phyloP scores from a whole-genome alignment of 2,888 invertebrate genomes.

The Cryptocephalus moraei region DNA sequence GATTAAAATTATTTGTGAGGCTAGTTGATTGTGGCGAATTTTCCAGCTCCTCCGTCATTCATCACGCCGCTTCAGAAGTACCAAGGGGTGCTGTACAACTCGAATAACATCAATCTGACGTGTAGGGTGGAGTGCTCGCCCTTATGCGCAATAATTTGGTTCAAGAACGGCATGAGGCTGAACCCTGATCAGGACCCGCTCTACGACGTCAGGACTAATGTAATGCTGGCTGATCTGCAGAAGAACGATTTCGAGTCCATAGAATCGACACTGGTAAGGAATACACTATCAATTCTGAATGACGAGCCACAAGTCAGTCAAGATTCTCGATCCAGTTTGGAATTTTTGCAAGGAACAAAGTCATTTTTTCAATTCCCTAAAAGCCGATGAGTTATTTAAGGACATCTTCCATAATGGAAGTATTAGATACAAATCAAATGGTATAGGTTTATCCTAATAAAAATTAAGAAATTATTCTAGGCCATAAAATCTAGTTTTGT shows the following conservation, averaged over 20 bases:
- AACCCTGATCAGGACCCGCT: constrained; percentile 45
- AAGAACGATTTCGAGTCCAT: constrained; percentile 85
- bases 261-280: constrained; percentile 67
- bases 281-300: no score
- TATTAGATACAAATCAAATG: no score
- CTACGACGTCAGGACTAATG: constrained; percentile 59
- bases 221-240: constrained; percentile 61
- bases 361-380: not conserved
- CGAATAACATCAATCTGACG: constrained; percentile 55
- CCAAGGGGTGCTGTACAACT: constrained; percentile 69
- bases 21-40: no score
- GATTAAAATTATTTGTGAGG: not conserved
- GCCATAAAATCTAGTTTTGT: no score
- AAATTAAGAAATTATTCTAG: no score
- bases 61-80: constrained; percentile 75
- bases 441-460: no score
- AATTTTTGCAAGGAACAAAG: no score
- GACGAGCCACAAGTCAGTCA: not conserved
- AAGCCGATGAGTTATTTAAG: no score
- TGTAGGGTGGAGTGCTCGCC: constrained; percentile 88
- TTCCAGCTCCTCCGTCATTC: constrained; percentile 77
- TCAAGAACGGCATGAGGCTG: constrained; percentile 65
- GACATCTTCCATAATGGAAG: no score
- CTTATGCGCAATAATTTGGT: constrained; percentile 75
- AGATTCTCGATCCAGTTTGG: not conserved